Conservation (phyloP, 2,113 vertebrate species). For the Hippocampus barbouri region DNA sequence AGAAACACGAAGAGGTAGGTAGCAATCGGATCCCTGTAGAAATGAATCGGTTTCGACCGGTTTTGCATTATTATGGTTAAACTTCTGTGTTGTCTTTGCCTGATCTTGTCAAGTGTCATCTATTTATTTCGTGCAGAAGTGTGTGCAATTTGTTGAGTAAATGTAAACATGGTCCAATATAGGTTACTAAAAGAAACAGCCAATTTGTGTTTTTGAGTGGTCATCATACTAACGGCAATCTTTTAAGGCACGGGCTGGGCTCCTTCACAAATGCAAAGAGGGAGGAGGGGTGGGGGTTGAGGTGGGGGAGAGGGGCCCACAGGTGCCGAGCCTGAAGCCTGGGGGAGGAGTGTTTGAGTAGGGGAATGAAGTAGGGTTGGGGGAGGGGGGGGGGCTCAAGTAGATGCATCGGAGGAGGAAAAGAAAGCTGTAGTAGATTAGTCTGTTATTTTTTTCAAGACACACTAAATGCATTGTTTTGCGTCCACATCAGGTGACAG, state of each 20-base stretch:
- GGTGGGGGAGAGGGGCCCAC: slow-evolving; percentile 47
- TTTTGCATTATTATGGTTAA: too few relatives aligned
- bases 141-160: not conserved
- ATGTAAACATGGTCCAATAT: not conserved
- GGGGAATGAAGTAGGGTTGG: slow-evolving; percentile 17
- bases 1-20: too few relatives aligned
- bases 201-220: not conserved
- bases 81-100: too few relatives aligned
- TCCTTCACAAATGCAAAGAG: slow-evolving; percentile 2
- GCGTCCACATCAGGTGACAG: slow-evolving; percentile 46
- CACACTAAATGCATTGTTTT: slow-evolving; percentile 9
- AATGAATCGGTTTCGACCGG: too few relatives aligned
- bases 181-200: not conserved
- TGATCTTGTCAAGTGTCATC: too few relatives aligned
- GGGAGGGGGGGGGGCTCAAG: slow-evolving; percentile 23
- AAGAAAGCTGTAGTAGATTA: slow-evolving; percentile 10
- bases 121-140: too few relatives aligned
- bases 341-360: slow-evolving; percentile 39
- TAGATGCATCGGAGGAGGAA: slow-evolving; percentile 22
- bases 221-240: not conserved
- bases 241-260: not conserved
- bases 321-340: slow-evolving; percentile 60
- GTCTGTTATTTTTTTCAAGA: slow-evolving; percentile 35
- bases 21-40: too few relatives aligned
- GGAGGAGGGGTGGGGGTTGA: slow-evolving; percentile 30